phyloP scores from a whole-genome alignment of 1,140 invertebrate genomes.

The Aphis craccivora region DNA sequence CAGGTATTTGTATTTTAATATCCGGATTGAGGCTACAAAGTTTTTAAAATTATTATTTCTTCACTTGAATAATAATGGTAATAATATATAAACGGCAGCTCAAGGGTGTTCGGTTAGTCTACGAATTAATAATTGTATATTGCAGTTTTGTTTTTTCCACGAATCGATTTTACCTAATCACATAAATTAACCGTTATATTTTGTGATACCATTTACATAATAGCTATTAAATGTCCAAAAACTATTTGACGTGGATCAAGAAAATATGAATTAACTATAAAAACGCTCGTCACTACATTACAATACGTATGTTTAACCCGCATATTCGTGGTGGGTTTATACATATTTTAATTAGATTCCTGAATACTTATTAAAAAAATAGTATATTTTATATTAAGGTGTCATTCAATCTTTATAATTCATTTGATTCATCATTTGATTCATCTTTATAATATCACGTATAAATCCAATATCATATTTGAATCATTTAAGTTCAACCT shows the following conservation, averaged over 20 bases:
- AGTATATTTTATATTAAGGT: too few relatives aligned
- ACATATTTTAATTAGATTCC: neutral
- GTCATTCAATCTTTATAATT: too few relatives aligned
- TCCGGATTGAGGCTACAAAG: neutral
- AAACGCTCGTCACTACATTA: too few relatives aligned
- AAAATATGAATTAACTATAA: neutral
- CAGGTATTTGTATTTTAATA: neutral
- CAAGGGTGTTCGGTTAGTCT: neutral
- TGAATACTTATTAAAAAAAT: too few relatives aligned
- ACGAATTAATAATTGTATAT: neutral
- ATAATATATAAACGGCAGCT: neutral
- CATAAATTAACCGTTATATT: neutral
- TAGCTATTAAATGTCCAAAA: neutral
- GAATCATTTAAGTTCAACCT: too few relatives aligned
- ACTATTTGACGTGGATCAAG: fast-evolving
- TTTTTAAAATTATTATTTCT: neutral
- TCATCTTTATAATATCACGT: too few relatives aligned
- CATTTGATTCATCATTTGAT: too few relatives aligned
- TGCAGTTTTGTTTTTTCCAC: neutral
- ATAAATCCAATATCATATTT: too few relatives aligned
- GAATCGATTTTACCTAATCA: neutral
- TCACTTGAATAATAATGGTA: neutral
- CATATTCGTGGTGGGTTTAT: neutral
- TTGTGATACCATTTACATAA: neutral
- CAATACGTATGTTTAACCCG: neutral